phyloP scores from a whole-genome alignment of 2,888 invertebrate species.

The Eupithecia tripunctaria region DNA sequence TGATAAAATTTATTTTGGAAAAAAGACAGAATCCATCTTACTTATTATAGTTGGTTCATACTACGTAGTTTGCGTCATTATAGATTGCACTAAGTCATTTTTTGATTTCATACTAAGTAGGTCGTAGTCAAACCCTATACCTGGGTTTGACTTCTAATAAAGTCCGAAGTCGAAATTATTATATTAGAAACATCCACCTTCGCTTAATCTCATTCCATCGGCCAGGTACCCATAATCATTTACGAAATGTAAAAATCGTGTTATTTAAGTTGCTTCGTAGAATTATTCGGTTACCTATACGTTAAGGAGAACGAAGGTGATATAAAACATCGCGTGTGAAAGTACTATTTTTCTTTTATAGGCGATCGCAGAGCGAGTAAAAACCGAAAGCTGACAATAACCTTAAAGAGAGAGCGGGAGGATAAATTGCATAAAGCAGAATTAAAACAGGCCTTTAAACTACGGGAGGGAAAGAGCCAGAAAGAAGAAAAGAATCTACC shows the following conservation, averaged over 20 bases:
- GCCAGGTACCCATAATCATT: not conserved
- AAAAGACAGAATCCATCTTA: not conserved
- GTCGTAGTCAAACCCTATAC: too few relatives aligned
- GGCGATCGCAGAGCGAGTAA: slow-evolving; percentile 72
- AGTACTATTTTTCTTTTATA: slow-evolving; percentile 81
- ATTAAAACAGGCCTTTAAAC: slow-evolving; percentile 31
- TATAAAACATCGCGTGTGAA: slow-evolving; percentile 68
- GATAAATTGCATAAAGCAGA: slow-evolving; percentile 28
- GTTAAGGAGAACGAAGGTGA: slow-evolving; percentile 20
- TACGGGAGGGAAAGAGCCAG: slow-evolving; percentile 55
- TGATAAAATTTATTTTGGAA: not conserved
- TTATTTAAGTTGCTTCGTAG: slow-evolving; percentile 27
- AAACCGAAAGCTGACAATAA: slow-evolving; percentile 66
- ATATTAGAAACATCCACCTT: not conserved
- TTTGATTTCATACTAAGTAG: too few relatives aligned
- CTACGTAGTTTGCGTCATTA: too few relatives aligned
- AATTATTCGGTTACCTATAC: slow-evolving; percentile 19
- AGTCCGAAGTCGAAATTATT: not conserved
- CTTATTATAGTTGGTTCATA: too few relatives aligned
- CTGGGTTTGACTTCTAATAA: not conserved
- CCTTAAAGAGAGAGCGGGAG: slow-evolving; percentile 63
- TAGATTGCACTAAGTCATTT: too few relatives aligned
- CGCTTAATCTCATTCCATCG: slow-evolving; percentile 9
- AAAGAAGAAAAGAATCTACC: slow-evolving; percentile 38
- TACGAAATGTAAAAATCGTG: not conserved